Evolutionary conservation across 2,888 invertebrate genomes (phyloP), one percentile per base, ranked within the genome.

Genomic region (Epinotia nisella): DNA sequence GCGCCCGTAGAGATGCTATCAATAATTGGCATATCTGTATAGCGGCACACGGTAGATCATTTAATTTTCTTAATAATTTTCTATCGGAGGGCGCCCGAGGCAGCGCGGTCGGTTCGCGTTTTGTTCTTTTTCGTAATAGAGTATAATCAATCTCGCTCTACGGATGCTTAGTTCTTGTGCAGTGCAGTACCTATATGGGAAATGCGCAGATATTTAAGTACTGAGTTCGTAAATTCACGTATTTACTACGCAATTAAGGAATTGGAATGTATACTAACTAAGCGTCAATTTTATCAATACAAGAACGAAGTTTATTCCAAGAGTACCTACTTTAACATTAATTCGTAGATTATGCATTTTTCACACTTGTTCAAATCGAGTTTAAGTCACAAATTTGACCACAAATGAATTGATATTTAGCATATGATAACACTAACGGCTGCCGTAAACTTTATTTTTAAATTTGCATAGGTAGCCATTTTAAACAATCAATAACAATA

Each of bases 51-150:
- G 84, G 90, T 90, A 90, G 91, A 92, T 92, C 92, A 92, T 93
- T 93, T 92, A 92, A 92, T 93, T 92, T 92, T 92, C 93, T 91
- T 91, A 91, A 93, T 93, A 92, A 93, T 92, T 92, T 92, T 91
- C 92, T 92, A 92, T 92, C 92, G 90, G 79, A 83, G 83, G 80
- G 78, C 73, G 89, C 93, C 88, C 69, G 77, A 76, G 90, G 93
- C 91, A 76, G 77, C 79, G 83, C 86, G 87, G 87, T 87, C 84
- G 83, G 86, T 77, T 83, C 84, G 86, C 80, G 88, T 89, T 89
- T 89, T 88, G 82, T 89, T 86, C 88, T 88, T 90, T 91, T 91
- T 90, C 85, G 85, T 87, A 81, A 82, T 83, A 85, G 83, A 83
- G 85, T 88, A 87, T 90, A 91, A 92, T 92, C 91, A 91, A 92